Evolutionary conservation across 35 echinoderm and acorn worm species (phyloP).

Genomic region (Ptychodera flava): DNA sequence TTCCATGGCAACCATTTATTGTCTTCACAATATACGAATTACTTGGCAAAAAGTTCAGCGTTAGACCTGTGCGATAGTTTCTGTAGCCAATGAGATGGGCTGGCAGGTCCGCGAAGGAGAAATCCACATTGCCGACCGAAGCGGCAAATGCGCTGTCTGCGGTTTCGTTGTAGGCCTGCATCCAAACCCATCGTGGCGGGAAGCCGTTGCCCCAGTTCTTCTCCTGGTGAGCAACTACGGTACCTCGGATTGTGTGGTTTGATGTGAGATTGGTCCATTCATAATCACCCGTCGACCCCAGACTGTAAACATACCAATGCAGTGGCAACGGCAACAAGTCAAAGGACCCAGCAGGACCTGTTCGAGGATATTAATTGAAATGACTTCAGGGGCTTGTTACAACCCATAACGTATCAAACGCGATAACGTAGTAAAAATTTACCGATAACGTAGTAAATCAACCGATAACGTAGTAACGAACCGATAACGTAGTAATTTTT

Average conservation of each 20-base stretch:
- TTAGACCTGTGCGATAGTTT: conserved; percentile 39
- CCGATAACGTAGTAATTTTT: too few species aligned
- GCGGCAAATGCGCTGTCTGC: conserved; percentile 49
- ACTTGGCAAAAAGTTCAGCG: conserved; percentile 51
- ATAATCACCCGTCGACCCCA: conserved; percentile 52
- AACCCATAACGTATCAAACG: too few species aligned
- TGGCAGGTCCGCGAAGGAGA: conserved; percentile 12
- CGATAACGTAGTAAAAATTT: too few species aligned
- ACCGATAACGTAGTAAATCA: too few species aligned
- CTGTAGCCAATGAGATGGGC: conserved; percentile 71
- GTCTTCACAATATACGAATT: conserved; percentile 32
- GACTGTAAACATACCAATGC: conserved; percentile 95
- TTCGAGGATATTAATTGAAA: conserved; percentile 19
- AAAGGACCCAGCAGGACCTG: conserved; percentile 83
- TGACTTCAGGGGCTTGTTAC: background rate
- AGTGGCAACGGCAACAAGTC: conserved; percentile 58
- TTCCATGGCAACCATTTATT: conserved; percentile 41
- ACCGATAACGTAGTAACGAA: too few species aligned
- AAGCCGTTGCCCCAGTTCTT: conserved; percentile 89
- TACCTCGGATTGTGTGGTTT: conserved; percentile 24
- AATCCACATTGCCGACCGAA: conserved; percentile 38
- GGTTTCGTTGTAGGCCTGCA: conserved; percentile 40
- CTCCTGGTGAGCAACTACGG: conserved; percentile 62
- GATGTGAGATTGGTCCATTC: conserved; percentile 47
- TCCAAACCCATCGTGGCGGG: conserved; percentile 84